Percentiles rank a stretch among this genome's conserved stretches.
Evolutionary conservation across 2,888 invertebrate species (phyloP).

Genomic region (Girardia tigrina): DNA sequence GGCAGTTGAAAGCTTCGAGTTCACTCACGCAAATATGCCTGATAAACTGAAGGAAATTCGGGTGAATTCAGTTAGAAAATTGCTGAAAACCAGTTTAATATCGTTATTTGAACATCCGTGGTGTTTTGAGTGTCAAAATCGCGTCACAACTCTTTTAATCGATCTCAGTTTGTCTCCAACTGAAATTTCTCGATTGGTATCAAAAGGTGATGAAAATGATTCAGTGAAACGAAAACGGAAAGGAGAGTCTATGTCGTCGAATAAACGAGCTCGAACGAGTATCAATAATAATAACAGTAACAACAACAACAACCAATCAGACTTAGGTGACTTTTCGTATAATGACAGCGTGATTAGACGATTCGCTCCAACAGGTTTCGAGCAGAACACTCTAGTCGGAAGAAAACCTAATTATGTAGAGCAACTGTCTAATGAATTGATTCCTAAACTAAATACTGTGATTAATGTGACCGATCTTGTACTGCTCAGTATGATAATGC

Average conservation of each 20-base stretch:
- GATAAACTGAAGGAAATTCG: too few relatives aligned
- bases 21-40: too few relatives aligned
- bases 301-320: background rate
- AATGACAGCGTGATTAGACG: background rate
- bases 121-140: too few relatives aligned
- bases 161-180: too few relatives aligned
- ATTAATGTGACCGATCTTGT: background rate
- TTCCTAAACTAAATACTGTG: background rate
- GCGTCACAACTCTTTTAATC: too few relatives aligned
- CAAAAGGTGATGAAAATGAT: too few relatives aligned
- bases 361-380: background rate
- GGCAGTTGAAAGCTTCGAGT: too few relatives aligned
- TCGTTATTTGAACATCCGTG: too few relatives aligned
- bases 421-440: background rate
- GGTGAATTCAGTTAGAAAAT: too few relatives aligned
- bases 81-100: too few relatives aligned
- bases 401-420: background rate
- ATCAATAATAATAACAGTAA: too few relatives aligned
- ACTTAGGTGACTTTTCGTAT: background rate
- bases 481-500: slow-evolving; percentile 54
- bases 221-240: slow-evolving; percentile 11
- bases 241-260: background rate
- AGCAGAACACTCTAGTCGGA: background rate
- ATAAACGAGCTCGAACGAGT: background rate
- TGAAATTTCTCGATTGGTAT: too few relatives aligned